Conservation (phyloP, 2,888 invertebrate species). For the Pasiphila rectangulata region DNA sequence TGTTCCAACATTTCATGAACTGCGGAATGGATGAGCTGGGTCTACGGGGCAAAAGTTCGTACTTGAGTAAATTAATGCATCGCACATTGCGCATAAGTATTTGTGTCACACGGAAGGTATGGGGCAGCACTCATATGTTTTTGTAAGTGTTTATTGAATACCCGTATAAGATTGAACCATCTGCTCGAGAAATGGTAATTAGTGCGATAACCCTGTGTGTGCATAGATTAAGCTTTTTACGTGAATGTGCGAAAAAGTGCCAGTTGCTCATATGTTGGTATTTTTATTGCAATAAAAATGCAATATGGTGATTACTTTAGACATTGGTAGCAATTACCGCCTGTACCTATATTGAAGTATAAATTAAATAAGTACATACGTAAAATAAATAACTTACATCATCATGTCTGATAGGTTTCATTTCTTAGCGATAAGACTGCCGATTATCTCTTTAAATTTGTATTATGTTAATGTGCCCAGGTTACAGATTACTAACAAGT, state of each 20-base stretch:
- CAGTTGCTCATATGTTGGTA: neutral
- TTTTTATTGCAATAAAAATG: neutral
- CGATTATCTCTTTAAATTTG: too few species aligned
- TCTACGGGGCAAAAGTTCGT: too few species aligned
- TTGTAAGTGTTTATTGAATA: conserved; percentile 26
- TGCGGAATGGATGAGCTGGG: too few species aligned
- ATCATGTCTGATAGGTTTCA: too few species aligned
- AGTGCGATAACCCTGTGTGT: neutral
- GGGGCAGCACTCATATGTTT: conserved; percentile 3
- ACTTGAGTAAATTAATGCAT: neutral
- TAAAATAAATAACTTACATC: too few species aligned
- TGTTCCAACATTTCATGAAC: neutral
- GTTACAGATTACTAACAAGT: too few species aligned
- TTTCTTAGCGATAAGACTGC: too few species aligned
- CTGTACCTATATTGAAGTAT: too few species aligned
- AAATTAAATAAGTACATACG: too few species aligned
- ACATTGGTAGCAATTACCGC: neutral
- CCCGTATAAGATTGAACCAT: conserved; percentile 30
- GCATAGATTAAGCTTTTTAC: conserved; percentile 11
- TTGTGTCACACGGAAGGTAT: neutral
- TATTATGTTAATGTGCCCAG: too few species aligned
- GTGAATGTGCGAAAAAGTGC: neutral
- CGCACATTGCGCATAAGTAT: conserved; percentile 2
- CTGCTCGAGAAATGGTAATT: conserved; percentile 10
- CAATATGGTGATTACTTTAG: neutral